These are phyloP conservation scores for Podiceps cristatus DNA, from an alignment of 2,113 vertebrate species.

Conservation along the genomic window DNA sequence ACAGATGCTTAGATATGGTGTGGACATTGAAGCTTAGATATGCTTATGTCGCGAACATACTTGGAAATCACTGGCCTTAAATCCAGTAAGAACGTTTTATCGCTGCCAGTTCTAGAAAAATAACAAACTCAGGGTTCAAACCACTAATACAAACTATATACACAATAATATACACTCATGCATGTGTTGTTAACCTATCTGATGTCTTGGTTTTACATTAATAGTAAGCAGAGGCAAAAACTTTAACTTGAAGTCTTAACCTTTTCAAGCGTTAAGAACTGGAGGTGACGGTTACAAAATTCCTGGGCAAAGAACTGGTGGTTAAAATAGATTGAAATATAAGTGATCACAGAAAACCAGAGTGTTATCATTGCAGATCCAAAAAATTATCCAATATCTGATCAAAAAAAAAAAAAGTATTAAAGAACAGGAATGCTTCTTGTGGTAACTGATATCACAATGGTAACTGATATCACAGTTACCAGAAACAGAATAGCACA, in stretches of 20 bases:
- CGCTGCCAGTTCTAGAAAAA: background rate
- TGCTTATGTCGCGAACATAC: background rate
- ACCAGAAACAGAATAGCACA: background rate
- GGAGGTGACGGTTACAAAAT: background rate
- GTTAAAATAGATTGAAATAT: background rate
- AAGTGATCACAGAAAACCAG: background rate
- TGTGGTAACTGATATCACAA: background rate
- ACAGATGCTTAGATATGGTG: background rate
- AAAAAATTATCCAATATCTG: background rate
- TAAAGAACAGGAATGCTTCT: background rate
- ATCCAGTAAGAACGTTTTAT: background rate
- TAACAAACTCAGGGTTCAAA: background rate
- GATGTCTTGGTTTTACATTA: background rate
- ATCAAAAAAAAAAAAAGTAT: background rate
- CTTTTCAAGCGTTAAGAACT: background rate
- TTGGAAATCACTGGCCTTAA: background rate
- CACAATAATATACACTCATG: background rate
- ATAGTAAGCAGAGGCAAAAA: background rate
- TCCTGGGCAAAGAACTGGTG: background rate
- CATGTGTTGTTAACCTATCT: background rate
- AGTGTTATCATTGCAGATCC: accelerated
- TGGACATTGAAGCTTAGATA: background rate
- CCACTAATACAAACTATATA: background rate
- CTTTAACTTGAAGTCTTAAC: background rate
- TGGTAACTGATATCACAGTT: background rate